Percentiles rank a stretch among this genome's conserved stretches.
Conservation (phyloP, 2,888 invertebrate genomes). For the Galerucella nymphaeae region DNA sequence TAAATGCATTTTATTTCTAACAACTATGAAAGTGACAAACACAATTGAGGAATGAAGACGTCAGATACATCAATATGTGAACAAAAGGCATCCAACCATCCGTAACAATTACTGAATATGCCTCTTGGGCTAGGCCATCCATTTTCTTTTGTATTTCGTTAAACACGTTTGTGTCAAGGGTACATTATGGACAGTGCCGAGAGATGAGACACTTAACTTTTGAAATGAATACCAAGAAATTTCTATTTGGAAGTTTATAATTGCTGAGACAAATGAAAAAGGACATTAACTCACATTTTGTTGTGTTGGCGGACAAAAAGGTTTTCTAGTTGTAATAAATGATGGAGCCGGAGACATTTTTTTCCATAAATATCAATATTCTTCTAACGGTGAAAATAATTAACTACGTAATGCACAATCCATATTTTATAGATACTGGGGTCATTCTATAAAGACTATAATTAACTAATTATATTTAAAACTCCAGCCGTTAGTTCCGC, state of each 20-base stretch:
- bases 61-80: slow-evolving; percentile 39
- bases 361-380: background rate
- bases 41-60: slow-evolving; percentile 36
- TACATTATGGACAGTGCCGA: slow-evolving; percentile 27
- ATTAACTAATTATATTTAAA: background rate
- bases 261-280: slow-evolving; percentile 31
- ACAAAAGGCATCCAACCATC: slow-evolving; percentile 37
- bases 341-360: background rate
- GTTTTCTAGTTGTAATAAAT: slow-evolving; percentile 1
- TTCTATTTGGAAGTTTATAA: slow-evolving; percentile 31
- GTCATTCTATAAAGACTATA: background rate
- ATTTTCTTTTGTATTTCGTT: slow-evolving; percentile 32
- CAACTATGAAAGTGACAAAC: background rate
- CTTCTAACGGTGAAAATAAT: no score
- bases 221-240: slow-evolving; percentile 34
- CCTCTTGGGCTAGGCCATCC: slow-evolving; percentile 21
- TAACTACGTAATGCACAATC: background rate
- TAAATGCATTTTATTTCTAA: background rate
- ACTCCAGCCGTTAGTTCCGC: background rate
- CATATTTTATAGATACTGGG: background rate
- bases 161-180: slow-evolving; percentile 37
- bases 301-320: slow-evolving; percentile 16
- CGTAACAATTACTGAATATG: slow-evolving; percentile 38
- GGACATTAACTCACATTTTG: slow-evolving; percentile 15
- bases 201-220: slow-evolving; percentile 32